Base-by-base conservation (phyloP, 1,140 invertebrate genomes). In the Zaprionus gabonicus region DNA sequence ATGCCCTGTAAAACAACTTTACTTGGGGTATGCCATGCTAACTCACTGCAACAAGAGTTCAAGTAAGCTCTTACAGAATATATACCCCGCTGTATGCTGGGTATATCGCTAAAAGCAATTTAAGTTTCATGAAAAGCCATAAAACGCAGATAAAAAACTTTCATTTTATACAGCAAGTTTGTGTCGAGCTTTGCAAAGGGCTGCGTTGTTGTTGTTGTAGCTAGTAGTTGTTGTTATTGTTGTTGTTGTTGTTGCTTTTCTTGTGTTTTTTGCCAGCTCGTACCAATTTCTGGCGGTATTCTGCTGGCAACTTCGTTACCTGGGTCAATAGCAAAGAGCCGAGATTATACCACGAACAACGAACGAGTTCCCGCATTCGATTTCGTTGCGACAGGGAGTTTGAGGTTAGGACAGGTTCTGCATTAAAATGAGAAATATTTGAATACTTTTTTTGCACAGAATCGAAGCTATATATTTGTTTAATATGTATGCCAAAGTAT, bases 131-230 rank as follows among this genome's bases (percentile, higher is more conserved):
- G 31, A n/a, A 55, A 41, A 25, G 38, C 38, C 38, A 70, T 58
- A 70, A 75, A 69, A 46, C 59, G 49, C 58, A 57, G 67, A 56
- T 49, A 49, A 63, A 74, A 66, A 62, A 60, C 25, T 63, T 27
- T 62, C 23, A 31, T 55, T 38, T 28, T 62, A 41, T 58, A 55
- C 34, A n/a, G 25, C 23, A 17, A 31, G 25, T 31, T 58, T 58
- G 28, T 34, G 31, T 34, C n/a, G n/a, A 56, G n/a, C 31, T 66
- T 46, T 23, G 9, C 23, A 27, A 55, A 28, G 38, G 49, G 55
- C 41, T 57, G 25, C n/a, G 13, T 20, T 27, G 20, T 56, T 31
- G 25, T 12, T 13, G 7, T 12, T 17, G 41, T 9, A 9, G 6
- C n/a, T 46, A 34, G 31, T 34, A 31, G 15, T 17, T 44, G 15